A percentile compares a stretch with the other conserved stretches of the same genome.
Evolutionary conservation across 2,888 invertebrate genomes (phyloP).

Genomic region (Acleris cristana): DNA sequence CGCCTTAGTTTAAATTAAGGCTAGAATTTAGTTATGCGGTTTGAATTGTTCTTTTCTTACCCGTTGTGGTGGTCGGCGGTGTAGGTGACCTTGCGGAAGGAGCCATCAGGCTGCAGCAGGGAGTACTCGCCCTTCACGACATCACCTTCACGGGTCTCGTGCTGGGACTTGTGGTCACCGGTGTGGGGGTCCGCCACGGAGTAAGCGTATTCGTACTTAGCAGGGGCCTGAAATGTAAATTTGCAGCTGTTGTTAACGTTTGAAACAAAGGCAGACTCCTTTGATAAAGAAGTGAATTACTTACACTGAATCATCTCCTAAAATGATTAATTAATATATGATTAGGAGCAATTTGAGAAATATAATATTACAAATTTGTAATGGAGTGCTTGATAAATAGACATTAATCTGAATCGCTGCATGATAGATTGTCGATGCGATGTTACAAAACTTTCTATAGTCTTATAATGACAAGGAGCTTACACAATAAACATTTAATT

Average conservation of each 20-base stretch:
- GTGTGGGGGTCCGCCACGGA: slow-evolving; percentile 84
- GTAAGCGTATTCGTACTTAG: slow-evolving; percentile 84
- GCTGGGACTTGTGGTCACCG: slow-evolving; percentile 82
- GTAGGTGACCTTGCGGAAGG: slow-evolving; percentile 81
- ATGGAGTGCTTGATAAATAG: slow-evolving; percentile 71
- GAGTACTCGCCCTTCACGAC: slow-evolving; percentile 81
- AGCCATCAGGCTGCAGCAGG: slow-evolving; percentile 82
- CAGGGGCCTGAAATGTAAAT: slow-evolving; percentile 64
- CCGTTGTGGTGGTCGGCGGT: slow-evolving; percentile 82
- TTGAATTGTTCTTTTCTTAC: slow-evolving; percentile 52
- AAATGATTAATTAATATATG: slow-evolving; percentile 16
- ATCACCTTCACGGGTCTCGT: slow-evolving; percentile 75
- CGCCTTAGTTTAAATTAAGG: not conserved
- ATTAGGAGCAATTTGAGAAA: slow-evolving; percentile 23
- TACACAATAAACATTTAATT: slow-evolving; percentile 77
- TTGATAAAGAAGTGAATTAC: not conserved
- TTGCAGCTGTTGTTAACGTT: no score
- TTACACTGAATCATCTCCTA: not conserved
- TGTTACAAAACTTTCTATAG: slow-evolving; percentile 67
- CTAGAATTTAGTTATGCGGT: not conserved
- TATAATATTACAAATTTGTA: slow-evolving; percentile 46
- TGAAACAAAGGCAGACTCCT: no score
- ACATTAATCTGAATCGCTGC: slow-evolving; percentile 57
- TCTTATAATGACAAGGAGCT: slow-evolving; percentile 66
- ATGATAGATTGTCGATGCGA: slow-evolving; percentile 65